Conservation (phyloP, 2,113 vertebrate species). For the Orcinus orca region DNA sequence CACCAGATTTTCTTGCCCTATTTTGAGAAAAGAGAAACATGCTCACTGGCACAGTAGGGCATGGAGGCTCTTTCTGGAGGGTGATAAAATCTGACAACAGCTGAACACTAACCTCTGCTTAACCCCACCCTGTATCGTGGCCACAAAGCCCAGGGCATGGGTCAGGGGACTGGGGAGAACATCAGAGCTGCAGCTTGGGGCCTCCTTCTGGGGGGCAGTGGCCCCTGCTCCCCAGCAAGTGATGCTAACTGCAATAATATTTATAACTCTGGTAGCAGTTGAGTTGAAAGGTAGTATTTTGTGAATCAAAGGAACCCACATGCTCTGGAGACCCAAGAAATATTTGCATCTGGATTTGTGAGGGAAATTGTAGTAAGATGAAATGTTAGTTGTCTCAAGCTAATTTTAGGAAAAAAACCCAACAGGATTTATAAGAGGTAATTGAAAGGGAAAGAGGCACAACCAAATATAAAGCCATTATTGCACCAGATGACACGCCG, state of each 20-base stretch:
- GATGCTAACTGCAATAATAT: not conserved
- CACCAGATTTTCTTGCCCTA: conserved; percentile 61
- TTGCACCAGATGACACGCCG: not conserved
- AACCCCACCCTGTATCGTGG: accelerated
- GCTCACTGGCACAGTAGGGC: not conserved
- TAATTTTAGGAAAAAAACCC: conserved; percentile 17
- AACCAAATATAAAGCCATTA: not conserved
- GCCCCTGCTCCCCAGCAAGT: not conserved
- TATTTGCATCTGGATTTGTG: not conserved
- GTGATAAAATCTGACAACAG: not conserved
- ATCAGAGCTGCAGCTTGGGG: not conserved
- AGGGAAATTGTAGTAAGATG: not conserved
- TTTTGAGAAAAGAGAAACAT: conserved; percentile 59
- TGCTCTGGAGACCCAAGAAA: not conserved
- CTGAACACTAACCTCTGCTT: not conserved
- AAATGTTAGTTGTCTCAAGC: not conserved
- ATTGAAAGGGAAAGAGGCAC: not conserved
- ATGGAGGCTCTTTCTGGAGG: not conserved
- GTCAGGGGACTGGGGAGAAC: not conserved
- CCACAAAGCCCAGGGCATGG: not conserved
- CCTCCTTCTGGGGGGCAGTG: accelerated
- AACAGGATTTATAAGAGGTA: not conserved
- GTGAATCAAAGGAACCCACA: not conserved
- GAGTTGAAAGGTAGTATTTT: conserved; percentile 1
- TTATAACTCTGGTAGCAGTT: not conserved